A percentile compares a stretch with the other conserved stretches of the same genome.
These are phyloP conservation scores for Axis porcinus DNA, from an alignment of 2,113 vertebrate species.

Conservation along the genomic window DNA sequence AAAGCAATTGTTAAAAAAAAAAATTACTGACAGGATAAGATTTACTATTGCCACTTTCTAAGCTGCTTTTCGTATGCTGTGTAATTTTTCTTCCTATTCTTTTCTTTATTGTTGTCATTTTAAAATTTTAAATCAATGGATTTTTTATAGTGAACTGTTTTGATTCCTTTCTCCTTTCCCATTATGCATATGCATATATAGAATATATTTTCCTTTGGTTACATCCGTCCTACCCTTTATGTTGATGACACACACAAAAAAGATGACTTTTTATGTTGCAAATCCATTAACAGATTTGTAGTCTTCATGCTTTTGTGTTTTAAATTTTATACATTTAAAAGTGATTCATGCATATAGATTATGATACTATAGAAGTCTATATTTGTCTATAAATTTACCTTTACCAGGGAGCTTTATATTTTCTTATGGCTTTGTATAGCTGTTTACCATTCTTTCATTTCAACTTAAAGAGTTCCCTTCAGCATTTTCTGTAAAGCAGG, in stretches of 20 bases:
- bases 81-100: neutral
- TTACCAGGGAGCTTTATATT: neutral
- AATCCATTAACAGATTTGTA: neutral
- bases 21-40: neutral
- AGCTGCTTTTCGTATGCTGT: neutral
- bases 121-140: neutral
- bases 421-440: neutral
- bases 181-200: neutral
- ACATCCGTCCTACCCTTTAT: neutral
- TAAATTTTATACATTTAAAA: neutral
- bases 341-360: neutral
- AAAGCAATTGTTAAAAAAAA: neutral
- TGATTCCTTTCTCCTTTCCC: neutral
- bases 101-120: neutral
- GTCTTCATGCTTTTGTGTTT: neutral
- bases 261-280: neutral
- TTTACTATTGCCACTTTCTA: neutral
- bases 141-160: neutral
- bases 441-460: neutral
- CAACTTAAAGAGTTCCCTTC: neutral
- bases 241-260: neutral
- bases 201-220: neutral
- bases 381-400: neutral
- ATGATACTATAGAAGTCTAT: neutral
- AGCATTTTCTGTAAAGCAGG: neutral